Conservation (phyloP, 1,140 invertebrate species). For the Mesaphorura yosii region DNA sequence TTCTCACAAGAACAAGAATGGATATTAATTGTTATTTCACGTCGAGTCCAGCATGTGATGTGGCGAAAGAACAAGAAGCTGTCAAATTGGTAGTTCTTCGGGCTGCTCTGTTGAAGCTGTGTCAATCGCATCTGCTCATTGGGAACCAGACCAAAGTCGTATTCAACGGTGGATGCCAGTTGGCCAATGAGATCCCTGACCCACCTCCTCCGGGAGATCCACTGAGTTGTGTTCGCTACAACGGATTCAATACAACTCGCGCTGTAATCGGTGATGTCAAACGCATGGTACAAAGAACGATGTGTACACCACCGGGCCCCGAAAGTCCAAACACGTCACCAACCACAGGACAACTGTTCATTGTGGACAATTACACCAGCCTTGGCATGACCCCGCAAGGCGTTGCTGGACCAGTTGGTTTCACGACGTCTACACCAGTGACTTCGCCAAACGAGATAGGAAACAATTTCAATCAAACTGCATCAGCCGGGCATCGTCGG, state of each 20-base stretch:
- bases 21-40: neutral
- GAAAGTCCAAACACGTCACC: no score
- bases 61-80: constrained; percentile 44
- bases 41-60: constrained; percentile 38
- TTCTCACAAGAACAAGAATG: neutral
- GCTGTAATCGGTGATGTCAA: constrained; percentile 37
- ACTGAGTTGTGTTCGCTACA: constrained; percentile 20
- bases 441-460: constrained; percentile 21
- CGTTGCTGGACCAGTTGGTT: neutral
- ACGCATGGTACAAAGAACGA: constrained; percentile 31
- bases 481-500: no score
- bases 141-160: constrained; percentile 41
- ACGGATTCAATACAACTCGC: constrained; percentile 36
- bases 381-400: no score
- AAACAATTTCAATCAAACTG: no score
- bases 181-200: constrained; percentile 42
- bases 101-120: constrained; percentile 42
- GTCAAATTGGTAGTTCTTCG: constrained; percentile 44
- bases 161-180: constrained; percentile 42
- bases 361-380: neutral
- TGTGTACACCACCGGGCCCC: neutral
- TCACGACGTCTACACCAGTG: constrained; percentile 11
- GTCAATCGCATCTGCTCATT: constrained; percentile 41
- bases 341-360: no score
- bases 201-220: constrained; percentile 36